Base-by-base conservation (phyloP, 92 coral and sea anemone species). In the Scolanthus callimorphus region DNA sequence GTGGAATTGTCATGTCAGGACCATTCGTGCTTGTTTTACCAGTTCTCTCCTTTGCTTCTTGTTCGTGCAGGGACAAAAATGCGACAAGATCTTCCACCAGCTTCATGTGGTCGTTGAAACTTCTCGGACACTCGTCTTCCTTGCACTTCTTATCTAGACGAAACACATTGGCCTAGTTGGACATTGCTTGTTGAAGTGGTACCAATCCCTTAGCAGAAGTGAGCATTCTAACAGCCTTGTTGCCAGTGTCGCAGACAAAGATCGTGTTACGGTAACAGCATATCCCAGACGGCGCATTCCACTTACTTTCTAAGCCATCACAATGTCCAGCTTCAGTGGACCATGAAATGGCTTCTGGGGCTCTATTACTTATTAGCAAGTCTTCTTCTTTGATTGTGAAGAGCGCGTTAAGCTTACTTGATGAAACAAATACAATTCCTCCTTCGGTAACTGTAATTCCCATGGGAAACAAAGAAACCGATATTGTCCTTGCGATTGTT, bases 201-300 rank as follows among this genome's bases (percentile, higher is more conserved):
- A 77, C 20, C 25, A 77, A 71, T 37, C 75, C 75, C 45, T 57
- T 57, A 57, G 70, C 82, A 39, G 69, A 76, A 12, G 76, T 66
- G 12, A 49, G 3, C n/a, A 62, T 43, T 25, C 39, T 47, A 11
- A 46, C 39, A 8, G 39, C 55, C 48, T 47, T 47, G 39, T 67
- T 67, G 8, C 76, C 76, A 0, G 67, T 67, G 44, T 75, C 82
- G 52, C 82, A 67, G 17, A 75, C 47, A 52, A 67, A 57, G 41
- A 67, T 48, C 47, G 76, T 66, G 65, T 75, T 75, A 43, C 61
- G 57, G 27, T 54, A 75, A 19, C 25, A 31, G 56, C 76, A 51
- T 52, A 75, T 25, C 46, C 75, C 57, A 55, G 81, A 66, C 11
- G 59, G 82, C 61, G 47, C 58, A 48, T 67, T 67, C 76, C 76